Percentiles rank a stretch among this genome's conserved stretches.
phyloP scores from a whole-genome alignment of 1,140 invertebrate genomes.

The Formica exsecta region DNA sequence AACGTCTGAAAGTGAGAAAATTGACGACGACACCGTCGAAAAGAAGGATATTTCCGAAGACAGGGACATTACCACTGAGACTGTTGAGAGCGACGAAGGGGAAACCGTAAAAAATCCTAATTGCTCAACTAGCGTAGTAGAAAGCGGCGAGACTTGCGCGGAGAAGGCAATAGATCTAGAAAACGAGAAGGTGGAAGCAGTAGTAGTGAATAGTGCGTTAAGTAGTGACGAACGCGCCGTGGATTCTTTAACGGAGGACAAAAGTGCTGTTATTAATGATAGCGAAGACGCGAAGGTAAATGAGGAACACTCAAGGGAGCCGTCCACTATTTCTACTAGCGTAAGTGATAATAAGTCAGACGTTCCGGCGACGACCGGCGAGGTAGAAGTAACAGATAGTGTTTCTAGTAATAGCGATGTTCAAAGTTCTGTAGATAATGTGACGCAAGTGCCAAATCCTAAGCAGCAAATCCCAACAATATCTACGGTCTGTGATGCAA shows the following conservation, averaged over 20 bases:
- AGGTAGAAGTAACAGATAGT: slow-evolving; percentile 84
- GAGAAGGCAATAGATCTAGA: slow-evolving; percentile 72
- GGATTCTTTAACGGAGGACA: slow-evolving; percentile 73
- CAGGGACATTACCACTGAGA: slow-evolving; percentile 40
- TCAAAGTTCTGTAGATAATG: slow-evolving; percentile 85
- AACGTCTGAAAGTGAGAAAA: slow-evolving; percentile 63
- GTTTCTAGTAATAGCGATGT: slow-evolving; percentile 85
- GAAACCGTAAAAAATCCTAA: slow-evolving; percentile 77
- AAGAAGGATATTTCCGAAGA: slow-evolving; percentile 36
- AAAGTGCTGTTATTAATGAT: slow-evolving; percentile 85
- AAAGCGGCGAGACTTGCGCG: slow-evolving; percentile 70
- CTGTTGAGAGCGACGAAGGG: slow-evolving; percentile 62
- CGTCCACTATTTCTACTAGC: slow-evolving; percentile 88
- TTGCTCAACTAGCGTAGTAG: slow-evolving; percentile 85
- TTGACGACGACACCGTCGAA: slow-evolving; percentile 26
- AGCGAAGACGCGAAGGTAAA: slow-evolving; percentile 79
- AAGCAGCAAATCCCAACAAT: slow-evolving; percentile 91
- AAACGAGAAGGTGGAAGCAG: slow-evolving; percentile 70
- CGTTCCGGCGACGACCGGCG: slow-evolving; percentile 78
- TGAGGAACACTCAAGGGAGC: slow-evolving; percentile 85
- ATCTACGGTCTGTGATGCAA: slow-evolving; percentile 91
- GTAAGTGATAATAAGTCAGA: slow-evolving; percentile 86
- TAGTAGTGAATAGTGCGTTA: slow-evolving; percentile 76
- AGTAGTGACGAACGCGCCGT: slow-evolving; percentile 76
- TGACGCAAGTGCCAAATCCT: slow-evolving; percentile 87